Evolutionary conservation across 2,797 vertebrate genomes (phyloP).

Genomic region (Dipus sagitta): DNA sequence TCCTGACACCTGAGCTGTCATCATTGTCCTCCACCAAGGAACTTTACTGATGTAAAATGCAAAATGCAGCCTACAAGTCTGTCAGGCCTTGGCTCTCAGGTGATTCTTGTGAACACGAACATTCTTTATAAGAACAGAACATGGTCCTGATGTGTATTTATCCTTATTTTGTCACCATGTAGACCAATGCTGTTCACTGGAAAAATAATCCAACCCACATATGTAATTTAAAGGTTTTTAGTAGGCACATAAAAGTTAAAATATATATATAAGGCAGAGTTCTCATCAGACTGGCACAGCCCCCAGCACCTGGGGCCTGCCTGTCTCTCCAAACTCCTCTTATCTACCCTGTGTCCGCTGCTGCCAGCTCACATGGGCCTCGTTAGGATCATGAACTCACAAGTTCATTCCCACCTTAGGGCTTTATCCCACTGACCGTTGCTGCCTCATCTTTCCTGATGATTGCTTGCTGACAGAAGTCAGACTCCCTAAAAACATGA

Average conservation of each 20-base stretch:
- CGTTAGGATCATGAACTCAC: not conserved
- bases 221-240: not conserved
- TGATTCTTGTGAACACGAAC: conserved; percentile 44
- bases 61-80: not conserved
- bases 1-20: not conserved
- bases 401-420: not conserved
- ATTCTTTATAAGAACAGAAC: not conserved
- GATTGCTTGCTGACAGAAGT: not conserved
- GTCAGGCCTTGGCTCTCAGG: not conserved
- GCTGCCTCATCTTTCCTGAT: not conserved
- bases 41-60: conserved; percentile 31
- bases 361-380: not conserved
- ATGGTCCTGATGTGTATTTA: not conserved
- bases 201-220: not conserved
- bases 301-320: not conserved
- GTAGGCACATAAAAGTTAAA: not conserved
- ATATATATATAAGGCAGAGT: not conserved
- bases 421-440: not conserved
- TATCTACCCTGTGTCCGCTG: not conserved
- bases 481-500: not conserved
- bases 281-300: not conserved
- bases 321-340: not conserved
- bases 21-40: not conserved
- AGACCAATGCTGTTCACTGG: not conserved
- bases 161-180: conserved; percentile 44